Evolutionary conservation across 2,888 invertebrate species (phyloP), one percentile per base, ranked within the genome.

Genomic region (Cacoxenus indagator): DNA sequence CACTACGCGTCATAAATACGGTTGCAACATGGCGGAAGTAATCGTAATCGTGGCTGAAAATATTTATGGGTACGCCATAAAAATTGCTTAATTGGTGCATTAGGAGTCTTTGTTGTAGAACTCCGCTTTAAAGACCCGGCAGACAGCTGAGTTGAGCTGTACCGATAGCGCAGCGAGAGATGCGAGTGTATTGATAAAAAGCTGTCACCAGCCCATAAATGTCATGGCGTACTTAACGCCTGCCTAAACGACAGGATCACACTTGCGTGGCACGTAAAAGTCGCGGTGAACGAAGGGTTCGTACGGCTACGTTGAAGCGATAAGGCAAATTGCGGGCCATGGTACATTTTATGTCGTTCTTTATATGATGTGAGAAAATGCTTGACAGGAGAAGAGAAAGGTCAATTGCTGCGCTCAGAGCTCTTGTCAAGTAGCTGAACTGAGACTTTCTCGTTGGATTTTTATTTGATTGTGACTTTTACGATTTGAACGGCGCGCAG

Each of bases 141-240:
- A 17, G 31, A 57, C n/a, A 57, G 57, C 24, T 37, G 46, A 19
- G 5, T 1, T 4, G 37, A 2, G 37, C 2, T 1, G 14, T 8
- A 74, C 67, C 61, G 68, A 69, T 62, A 72, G 74, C 69, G 29
- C 31, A 24, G 46, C 51, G 51, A 19, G 27, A 45, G 75, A 76
- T 75, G 75, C 77, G 77, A 77, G 80, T 81, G 79, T 70, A 68
- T 75, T 72, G 81, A 81, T 81, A 82, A 79, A 82, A 80, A 78
- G 79, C 79, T 79, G 78, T 81, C 79, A 79, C 75, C 81, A 76
- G 70, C 26, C 43, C 51, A n/a, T 62, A 62, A 62, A 62, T 62
- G 61, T 62, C 61, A 43, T 22, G 59, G 11, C 19, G 19, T 45
- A 62, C 61, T 62, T 62, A 62, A 43, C 61, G 61, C 61, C n/a